A percentile compares a stretch with the other conserved stretches of the same genome.
These are phyloP conservation scores for Argynnis bischoffii DNA, from an alignment of 2,888 invertebrate genomes.

Conservation along the genomic window DNA sequence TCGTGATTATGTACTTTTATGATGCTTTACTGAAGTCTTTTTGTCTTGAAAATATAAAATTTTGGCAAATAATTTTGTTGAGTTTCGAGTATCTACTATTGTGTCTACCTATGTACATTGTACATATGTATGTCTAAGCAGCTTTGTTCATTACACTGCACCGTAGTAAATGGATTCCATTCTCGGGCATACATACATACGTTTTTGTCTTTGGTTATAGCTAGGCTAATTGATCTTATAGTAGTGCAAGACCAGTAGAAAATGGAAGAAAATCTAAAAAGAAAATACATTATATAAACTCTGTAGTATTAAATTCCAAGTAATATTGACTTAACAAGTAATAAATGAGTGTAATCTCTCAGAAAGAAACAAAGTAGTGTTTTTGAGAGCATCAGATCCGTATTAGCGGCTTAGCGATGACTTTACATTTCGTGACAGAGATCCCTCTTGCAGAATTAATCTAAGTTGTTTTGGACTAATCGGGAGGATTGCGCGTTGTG, in stretches of 20 bases:
- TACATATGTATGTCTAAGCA: background rate
- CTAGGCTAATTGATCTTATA: no score
- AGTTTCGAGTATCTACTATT: background rate
- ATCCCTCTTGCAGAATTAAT: constrained; percentile 24
- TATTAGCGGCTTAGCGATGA: constrained; percentile 32
- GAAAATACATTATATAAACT: background rate
- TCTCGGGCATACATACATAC: background rate
- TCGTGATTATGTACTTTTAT: no score
- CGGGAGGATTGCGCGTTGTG: constrained; percentile 1
- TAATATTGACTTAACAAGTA: background rate
- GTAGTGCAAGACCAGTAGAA: no score
- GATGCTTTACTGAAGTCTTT: no score
- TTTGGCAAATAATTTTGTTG: no score
- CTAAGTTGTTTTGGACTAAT: constrained; percentile 27
- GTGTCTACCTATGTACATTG: background rate
- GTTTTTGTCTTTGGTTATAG: no score
- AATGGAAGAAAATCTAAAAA: no score
- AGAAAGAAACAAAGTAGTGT: constrained; percentile 28
- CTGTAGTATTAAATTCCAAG: background rate
- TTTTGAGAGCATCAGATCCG: constrained; percentile 16
- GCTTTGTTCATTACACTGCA: background rate
- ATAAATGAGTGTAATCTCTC: constrained; percentile 15
- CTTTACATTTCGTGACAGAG: constrained; percentile 28
- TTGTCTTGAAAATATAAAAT: no score
- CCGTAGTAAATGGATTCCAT: background rate